Conservation (phyloP, 2,113 vertebrate genomes). For the Cercopithecus mona region DNA sequence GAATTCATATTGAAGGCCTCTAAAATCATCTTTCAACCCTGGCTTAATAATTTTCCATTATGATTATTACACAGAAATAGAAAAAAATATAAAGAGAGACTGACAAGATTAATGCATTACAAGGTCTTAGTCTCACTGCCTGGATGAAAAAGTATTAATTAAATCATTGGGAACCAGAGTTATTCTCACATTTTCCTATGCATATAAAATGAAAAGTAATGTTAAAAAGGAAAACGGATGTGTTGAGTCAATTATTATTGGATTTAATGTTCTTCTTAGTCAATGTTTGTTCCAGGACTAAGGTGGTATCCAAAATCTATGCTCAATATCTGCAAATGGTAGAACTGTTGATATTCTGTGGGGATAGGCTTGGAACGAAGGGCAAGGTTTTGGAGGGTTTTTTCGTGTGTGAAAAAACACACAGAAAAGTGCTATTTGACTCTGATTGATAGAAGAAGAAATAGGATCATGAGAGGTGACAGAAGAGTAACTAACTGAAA, state of each 20-base stretch:
- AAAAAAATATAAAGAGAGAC: conserved; percentile 39
- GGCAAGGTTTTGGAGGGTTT: neutral
- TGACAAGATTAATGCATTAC: conserved; percentile 71
- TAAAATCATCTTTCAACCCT: conserved; percentile 50
- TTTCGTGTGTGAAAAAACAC: neutral
- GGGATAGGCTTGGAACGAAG: neutral
- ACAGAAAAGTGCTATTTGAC: neutral
- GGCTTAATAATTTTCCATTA: conserved; percentile 52
- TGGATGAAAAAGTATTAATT: conserved; percentile 75
- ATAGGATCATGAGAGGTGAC: neutral
- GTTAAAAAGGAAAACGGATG: neutral
- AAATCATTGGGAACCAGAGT: conserved; percentile 72
- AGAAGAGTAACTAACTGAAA: neutral
- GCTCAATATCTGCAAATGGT: neutral
- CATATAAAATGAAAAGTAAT: conserved; percentile 35
- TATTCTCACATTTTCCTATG: conserved; percentile 54
- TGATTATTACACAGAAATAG: conserved; percentile 52
- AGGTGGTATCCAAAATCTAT: neutral
- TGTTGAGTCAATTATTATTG: neutral
- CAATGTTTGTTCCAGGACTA: neutral
- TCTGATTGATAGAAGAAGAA: neutral
- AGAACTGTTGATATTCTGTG: neutral
- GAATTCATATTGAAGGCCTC: neutral
- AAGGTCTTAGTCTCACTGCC: conserved; percentile 44
- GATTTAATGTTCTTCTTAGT: neutral